Conservation (phyloP, 2,113 vertebrate species). For the Thamnophis sirtalis region DNA sequence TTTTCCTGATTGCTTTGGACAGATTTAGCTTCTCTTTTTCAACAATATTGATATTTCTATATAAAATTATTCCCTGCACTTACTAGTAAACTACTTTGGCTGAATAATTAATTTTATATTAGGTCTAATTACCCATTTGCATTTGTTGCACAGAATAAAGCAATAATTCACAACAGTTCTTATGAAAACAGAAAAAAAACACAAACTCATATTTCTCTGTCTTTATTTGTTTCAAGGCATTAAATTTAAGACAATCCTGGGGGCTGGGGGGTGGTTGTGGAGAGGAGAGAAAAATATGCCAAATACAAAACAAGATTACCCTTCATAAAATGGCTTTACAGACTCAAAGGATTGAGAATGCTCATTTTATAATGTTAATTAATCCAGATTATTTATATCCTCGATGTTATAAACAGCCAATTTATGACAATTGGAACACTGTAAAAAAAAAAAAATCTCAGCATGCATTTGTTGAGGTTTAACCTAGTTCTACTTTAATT, state of each 20-base stretch:
- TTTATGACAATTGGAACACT: neutral
- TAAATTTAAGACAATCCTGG: neutral
- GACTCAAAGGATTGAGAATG: slow-evolving; percentile 3
- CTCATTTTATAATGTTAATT: slow-evolving; percentile 31
- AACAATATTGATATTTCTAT: neutral
- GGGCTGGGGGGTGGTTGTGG: neutral
- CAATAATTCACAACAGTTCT: neutral
- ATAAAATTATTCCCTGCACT: neutral
- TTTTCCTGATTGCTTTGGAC: neutral
- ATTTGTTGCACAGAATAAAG: neutral
- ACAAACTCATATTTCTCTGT: neutral
- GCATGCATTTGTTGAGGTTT: neutral
- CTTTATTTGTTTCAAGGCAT: neutral
- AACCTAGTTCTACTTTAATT: neutral
- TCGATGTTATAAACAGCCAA: slow-evolving; percentile 7
- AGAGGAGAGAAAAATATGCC: neutral
- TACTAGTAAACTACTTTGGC: neutral
- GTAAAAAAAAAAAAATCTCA: neutral
- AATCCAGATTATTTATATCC: slow-evolving; percentile 20
- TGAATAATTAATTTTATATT: neutral
- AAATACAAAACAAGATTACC: neutral
- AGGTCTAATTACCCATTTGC: neutral
- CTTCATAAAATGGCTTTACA: slow-evolving; percentile 7
- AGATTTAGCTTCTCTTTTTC: neutral
- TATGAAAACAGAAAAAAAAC: neutral